Base-by-base conservation (phyloP, 1,140 invertebrate species). In the Drosophila leontia region DNA sequence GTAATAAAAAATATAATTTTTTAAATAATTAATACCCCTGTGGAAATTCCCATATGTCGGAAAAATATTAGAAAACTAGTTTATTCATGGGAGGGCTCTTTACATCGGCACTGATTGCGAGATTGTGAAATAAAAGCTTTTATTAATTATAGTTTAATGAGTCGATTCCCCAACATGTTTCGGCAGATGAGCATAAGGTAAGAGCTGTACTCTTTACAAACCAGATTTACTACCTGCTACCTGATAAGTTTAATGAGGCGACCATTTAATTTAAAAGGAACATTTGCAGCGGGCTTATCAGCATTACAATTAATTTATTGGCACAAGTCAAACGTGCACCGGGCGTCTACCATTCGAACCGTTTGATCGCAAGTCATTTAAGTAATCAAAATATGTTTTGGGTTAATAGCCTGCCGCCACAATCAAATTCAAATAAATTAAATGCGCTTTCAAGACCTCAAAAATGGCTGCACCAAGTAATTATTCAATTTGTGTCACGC, bases 281-380 rank as follows among this genome's bases (percentile, higher is more conserved):
- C 71, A 8, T 26, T 35, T 34, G 64, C 48, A 51, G 32, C 3
- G 34, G 12, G 47, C 61, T 77, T 87, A 86, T 86, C 83, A 51
- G 23, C 50, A 62, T 53, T 76, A 47, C 57, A 87, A 56, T 65
- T 86, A 76, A 87, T 87, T 88, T 71, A 87, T 84, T 84, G 53
- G 45, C 26, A 12, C 51, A 67, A 67, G 62, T 68, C 55, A 80
- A 88, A 53, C 44, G 68, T 56, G 50, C 69, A 60, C 11, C 75
- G 75, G 42, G 70, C 34, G 15, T 75, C 42, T 45, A 41, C 29
- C 17, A 56, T 11, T 41, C 42, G 23, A 53, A 59, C 44, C 72
- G 50, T 76, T 78, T 69, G 44, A 77, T 35, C 42, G 56, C 45
- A 35, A 72, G 69, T 60, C 70, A 74, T 72, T 72, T n/a, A 15